Base-by-base conservation (phyloP, 2,888 invertebrate species). In the Eristalis pertinax region DNA sequence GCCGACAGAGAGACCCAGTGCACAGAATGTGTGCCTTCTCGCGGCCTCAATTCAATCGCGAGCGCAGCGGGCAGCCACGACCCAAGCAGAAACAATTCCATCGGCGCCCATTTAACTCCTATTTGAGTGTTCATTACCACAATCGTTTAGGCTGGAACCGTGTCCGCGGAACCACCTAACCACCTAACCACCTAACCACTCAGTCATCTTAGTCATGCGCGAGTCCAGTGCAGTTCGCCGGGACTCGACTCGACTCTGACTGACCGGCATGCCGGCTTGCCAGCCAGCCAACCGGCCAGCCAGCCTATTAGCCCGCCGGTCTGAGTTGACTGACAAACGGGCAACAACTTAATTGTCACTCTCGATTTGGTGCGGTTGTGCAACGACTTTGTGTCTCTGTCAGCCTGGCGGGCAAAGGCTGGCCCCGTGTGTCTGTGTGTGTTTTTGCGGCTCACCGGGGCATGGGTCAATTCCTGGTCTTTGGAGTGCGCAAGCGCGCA, bases 281-380 rank as follows among this genome's bases (percentile, higher is more conserved):
- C 35, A 35, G 35, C 35, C 8, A 35, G 8, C 1, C 35, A 35
- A 8, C 35, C 35, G 8, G 35, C 35, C 35, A 35, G 35, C 38
- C 13, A 38, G 38, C 38, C 38, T 38, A 38, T 38, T 38, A 15
- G n/a, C 24, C 24, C 24, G 64, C 50, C 50, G n/a, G 50, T 19
- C 50, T 19, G 50, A 19, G 50, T 50, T 50, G 60, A 67, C 82
- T 78, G 78, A 86, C 86, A 78, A 82, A 79, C 75, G 82, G 29
- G 75, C 82, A 82, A 86, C 86, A 86, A 86, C 86, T 86, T 86
- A 86, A 86, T 86, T 86, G 86, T 86, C 86, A 86, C 86, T 86
- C 82, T 83, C 75, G 82, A 88, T 86, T 88, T 88, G 80, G 86
- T 86, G 86, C 75, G 86, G 86, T 83, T 86, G 74, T 75, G 74